A percentile compares a stretch with the other conserved stretches of the same genome.
These are phyloP conservation scores for Neodiprion pinetum DNA, from an alignment of 1,140 invertebrate genomes.

Conservation along the genomic window DNA sequence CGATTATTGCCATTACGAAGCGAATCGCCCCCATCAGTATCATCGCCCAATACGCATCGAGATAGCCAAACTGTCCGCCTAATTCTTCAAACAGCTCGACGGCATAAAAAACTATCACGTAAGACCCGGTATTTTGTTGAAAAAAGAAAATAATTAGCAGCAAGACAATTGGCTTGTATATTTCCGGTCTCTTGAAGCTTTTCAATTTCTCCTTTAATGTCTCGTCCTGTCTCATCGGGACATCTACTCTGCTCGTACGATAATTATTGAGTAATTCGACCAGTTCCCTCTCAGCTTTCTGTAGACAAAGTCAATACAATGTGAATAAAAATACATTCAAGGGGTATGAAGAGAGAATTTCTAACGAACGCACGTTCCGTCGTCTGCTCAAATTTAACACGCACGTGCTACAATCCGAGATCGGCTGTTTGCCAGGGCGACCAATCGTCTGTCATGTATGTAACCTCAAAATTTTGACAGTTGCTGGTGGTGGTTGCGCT, in stretches of 20 bases:
- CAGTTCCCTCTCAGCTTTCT: neutral
- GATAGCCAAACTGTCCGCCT: constrained; percentile 53
- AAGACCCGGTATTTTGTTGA: constrained; percentile 67
- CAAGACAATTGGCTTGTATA: constrained; percentile 63
- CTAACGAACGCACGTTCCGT: too few relatives aligned
- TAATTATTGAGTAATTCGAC: neutral
- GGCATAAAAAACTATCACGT: constrained; percentile 75
- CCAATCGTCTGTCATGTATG: too few relatives aligned
- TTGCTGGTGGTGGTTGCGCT: too few relatives aligned
- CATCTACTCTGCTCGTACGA: neutral
- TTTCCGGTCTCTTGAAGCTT: constrained; percentile 37
- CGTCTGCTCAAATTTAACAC: too few relatives aligned
- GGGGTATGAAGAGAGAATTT: too few relatives aligned
- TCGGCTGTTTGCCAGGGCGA: too few relatives aligned
- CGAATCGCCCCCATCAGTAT: constrained; percentile 62
- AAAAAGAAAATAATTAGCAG: constrained; percentile 62
- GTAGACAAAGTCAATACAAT: constrained; percentile 29
- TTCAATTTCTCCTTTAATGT: constrained; percentile 29
- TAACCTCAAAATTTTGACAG: too few relatives aligned
- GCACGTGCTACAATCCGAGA: too few relatives aligned
- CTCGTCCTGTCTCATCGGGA: constrained; percentile 8
- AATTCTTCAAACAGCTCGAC: constrained; percentile 65
- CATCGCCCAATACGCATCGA: constrained; percentile 59
- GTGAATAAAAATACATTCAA: neutral
- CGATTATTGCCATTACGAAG: constrained; percentile 62